Conservation (phyloP, 2,113 vertebrate genomes). For the Clinocottus analis region DNA sequence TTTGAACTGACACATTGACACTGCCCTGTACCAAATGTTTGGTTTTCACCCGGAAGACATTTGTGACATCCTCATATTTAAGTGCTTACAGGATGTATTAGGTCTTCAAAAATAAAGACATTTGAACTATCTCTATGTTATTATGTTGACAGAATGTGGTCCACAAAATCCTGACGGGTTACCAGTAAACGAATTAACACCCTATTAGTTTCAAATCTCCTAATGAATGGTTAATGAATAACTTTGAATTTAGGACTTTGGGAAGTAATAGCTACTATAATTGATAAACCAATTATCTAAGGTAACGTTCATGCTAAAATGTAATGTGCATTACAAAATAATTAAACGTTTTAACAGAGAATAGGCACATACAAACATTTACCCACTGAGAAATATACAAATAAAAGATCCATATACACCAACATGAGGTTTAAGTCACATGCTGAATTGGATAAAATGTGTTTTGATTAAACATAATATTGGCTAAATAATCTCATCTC, state of each 20-base stretch:
- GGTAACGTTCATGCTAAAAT: background rate
- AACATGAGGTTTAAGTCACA: background rate
- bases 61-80: constrained; percentile 43
- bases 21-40: constrained; percentile 45
- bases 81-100: constrained; percentile 29
- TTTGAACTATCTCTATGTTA: background rate
- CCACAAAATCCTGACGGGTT: background rate
- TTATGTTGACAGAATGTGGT: background rate
- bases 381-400: background rate
- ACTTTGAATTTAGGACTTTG: background rate
- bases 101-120: constrained; percentile 29
- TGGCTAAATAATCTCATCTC: background rate
- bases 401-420: background rate
- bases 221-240: background rate
- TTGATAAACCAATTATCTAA: background rate
- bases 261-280: background rate
- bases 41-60: constrained; percentile 49
- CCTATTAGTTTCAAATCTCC: background rate
- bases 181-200: background rate
- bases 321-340: background rate
- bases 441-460: background rate
- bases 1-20: constrained; percentile 59
- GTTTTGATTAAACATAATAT: background rate
- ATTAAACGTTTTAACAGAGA: background rate
- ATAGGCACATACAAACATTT: background rate